Conservation (phyloP, 2,113 vertebrate species). For the Equus quagga region DNA sequence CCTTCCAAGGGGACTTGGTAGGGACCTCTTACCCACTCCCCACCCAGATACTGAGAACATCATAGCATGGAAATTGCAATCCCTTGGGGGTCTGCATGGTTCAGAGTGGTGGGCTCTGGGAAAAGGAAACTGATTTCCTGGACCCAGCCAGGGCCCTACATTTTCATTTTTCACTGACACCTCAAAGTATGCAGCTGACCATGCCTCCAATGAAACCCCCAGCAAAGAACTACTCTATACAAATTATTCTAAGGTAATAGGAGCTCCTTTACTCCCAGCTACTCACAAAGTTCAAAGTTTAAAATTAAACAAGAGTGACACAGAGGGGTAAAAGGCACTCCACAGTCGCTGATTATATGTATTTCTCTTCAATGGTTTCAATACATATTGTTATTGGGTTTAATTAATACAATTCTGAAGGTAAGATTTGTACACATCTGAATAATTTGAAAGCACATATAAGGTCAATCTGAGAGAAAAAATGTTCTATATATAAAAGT, state of each 20-base stretch:
- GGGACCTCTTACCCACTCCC: fast-evolving
- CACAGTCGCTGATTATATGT: not conserved
- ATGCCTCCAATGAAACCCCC: not conserved
- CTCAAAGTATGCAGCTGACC: not conserved
- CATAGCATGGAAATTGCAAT: not conserved
- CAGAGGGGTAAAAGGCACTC: not conserved
- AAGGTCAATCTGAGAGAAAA: not conserved
- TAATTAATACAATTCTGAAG: not conserved
- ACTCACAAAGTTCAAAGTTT: not conserved
- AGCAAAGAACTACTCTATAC: not conserved
- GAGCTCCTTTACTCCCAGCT: not conserved
- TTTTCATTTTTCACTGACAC: not conserved
- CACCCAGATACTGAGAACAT: not conserved
- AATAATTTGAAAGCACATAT: not conserved
- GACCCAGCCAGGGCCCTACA: not conserved
- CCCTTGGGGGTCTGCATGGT: no score
- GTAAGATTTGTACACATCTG: not conserved
- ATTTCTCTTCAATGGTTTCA: not conserved
- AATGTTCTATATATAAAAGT: not conserved
- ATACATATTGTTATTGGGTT: not conserved
- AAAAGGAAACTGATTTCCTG: not conserved
- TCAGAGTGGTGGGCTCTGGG: not conserved
- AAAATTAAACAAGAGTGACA: not conserved
- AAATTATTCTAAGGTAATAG: not conserved
- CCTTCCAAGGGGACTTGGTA: not conserved